Percentiles rank a stretch among this genome's conserved stretches.
Conservation (phyloP, 2,888 invertebrate species). For the Microctonus brassicae region DNA sequence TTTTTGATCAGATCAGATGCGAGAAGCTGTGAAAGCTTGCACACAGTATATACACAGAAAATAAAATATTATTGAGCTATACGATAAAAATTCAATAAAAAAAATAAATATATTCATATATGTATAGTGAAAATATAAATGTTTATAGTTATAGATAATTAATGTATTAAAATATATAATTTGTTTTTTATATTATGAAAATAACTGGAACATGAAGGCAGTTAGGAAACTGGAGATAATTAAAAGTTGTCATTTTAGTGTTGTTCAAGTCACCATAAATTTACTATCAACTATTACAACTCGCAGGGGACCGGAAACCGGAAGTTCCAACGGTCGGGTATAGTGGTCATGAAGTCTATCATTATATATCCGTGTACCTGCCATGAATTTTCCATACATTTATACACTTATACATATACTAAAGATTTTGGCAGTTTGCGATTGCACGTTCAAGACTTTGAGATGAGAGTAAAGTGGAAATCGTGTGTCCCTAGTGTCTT, state of each 20-base stretch:
- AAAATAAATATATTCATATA: background rate
- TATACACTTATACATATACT: background rate
- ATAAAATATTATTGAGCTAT: background rate
- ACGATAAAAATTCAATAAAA: background rate
- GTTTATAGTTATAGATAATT: no score
- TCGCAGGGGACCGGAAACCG: conserved; percentile 26
- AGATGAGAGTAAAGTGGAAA: conserved; percentile 45
- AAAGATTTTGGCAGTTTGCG: background rate
- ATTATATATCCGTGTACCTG: conserved; percentile 30
- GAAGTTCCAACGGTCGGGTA: conserved; percentile 19
- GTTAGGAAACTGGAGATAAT: background rate
- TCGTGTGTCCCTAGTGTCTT: conserved; percentile 26
- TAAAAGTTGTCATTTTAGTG: background rate
- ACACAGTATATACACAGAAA: background rate
- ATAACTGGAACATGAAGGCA: background rate
- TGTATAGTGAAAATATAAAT: no score
- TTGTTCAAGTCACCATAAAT: background rate
- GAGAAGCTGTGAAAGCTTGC: background rate
- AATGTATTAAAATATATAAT: background rate
- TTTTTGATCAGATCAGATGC: background rate
- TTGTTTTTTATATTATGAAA: background rate
- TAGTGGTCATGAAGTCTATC: conserved; percentile 22
- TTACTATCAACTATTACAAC: background rate
- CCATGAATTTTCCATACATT: conserved; percentile 40
- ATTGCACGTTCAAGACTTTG: background rate